A percentile compares a stretch with the other conserved stretches of the same genome.
Evolutionary conservation across 2,113 vertebrate genomes (phyloP).

Genomic region (Sinocyclocheilus grahami): DNA sequence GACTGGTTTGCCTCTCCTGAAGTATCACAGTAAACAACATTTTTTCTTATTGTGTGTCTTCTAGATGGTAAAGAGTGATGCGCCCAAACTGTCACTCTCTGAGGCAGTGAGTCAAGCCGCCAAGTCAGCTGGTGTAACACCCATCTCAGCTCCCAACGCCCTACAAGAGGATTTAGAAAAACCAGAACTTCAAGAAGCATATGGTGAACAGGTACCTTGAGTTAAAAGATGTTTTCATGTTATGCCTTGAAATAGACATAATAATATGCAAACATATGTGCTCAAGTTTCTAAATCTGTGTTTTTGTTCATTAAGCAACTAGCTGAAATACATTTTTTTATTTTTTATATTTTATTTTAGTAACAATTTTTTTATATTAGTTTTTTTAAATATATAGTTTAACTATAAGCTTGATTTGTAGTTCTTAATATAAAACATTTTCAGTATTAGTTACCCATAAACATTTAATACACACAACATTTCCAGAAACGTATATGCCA

Average conservation of each 20-base stretch:
- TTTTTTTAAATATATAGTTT: no score
- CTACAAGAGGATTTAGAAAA: conserved; percentile 82
- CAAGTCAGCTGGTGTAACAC: conserved; percentile 80
- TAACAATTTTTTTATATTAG: no score
- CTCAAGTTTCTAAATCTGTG: no score
- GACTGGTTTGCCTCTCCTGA: neutral
- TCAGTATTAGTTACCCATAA: neutral
- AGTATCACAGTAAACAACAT: neutral
- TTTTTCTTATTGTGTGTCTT: conserved; percentile 8
- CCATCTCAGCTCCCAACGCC: conserved; percentile 78
- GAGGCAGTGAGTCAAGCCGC: conserved; percentile 88
- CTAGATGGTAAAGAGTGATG: conserved; percentile 86
- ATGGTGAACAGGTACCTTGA: conserved; percentile 82
- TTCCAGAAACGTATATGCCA: neutral
- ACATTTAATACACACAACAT: neutral
- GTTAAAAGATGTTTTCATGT: neutral
- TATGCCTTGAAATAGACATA: neutral
- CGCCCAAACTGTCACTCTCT: conserved; percentile 84
- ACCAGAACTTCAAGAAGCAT: conserved; percentile 82
- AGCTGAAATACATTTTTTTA: no score
- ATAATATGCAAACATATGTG: no score
- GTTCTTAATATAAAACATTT: no score
- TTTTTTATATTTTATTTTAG: no score
- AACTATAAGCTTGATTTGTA: no score
- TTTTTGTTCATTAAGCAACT: no score